Base-by-base conservation (phyloP, 2,888 invertebrate species). In the Meiosimyza decipiens region DNA sequence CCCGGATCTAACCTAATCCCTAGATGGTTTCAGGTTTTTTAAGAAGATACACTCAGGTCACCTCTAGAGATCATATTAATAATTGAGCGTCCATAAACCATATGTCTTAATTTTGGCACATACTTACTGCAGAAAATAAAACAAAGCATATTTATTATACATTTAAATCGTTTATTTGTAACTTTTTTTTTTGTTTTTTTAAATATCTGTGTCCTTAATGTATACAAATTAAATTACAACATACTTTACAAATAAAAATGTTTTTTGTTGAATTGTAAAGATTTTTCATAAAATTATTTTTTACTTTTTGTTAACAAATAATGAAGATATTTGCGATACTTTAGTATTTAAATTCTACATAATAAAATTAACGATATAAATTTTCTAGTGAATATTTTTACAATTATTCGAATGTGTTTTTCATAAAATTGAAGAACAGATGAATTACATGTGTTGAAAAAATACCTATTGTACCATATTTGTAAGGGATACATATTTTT, bases 321-420 rank as follows among this genome's bases (percentile, higher is more conserved):
- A 40, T 40, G 9, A 40, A 9, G 40, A 40, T 40, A 40, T 40
- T 40, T 40, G 40, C 40, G 40, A 40, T 28, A 28, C 28, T 28
- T 28, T 28, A 28, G 9, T 54, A 54, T 55, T 55, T 40, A 40
- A 40, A 18, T 55, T 55, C 55, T 55, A 55, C 55, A 55, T 22
- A 15, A 55, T 18, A 12, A 18, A 65, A 65, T 62, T 62, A 62
- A 33, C 40, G 15, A 47, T 47, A 47, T 62, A 62, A 33, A 62
- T 62, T 33, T 65, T 65, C 65, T 51, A 51, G 13, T 65, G 50
- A 49, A 51, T 50, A 47, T 51, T 65, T 65, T 15, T 65, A 52
- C 52, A 65, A 65, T 52, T 22, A 51, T 52, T 15, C 22, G 65
- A 22, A 50, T 64, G 28, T 11, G 15, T 51, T 15, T 49, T 51